phyloP scores from a whole-genome alignment of 2,113 vertebrate genomes.

The Epinephelus lanceolatus region DNA sequence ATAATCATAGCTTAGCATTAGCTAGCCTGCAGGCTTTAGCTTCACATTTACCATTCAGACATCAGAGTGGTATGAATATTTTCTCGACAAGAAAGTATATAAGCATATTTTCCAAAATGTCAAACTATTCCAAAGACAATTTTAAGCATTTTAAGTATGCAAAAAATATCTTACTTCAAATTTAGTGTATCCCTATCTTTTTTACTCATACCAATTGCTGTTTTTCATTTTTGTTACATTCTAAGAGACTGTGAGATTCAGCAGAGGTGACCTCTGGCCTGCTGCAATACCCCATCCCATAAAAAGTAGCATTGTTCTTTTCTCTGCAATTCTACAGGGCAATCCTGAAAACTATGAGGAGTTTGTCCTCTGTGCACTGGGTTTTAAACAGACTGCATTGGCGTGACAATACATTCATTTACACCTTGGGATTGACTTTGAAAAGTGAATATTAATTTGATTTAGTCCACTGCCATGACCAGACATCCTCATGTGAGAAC shows the following conservation, averaged over 20 bases:
- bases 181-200: not conserved
- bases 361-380: constrained; percentile 36
- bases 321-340: constrained; percentile 24
- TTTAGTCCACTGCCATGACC: constrained; percentile 63
- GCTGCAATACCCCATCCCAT: constrained; percentile 21
- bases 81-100: not conserved
- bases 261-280: constrained; percentile 46
- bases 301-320: constrained; percentile 29
- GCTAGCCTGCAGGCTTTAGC: not conserved
- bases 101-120: not conserved
- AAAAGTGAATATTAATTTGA: constrained; percentile 64
- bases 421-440: constrained; percentile 63
- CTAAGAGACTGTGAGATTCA: constrained; percentile 1
- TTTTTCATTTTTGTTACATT: constrained; percentile 9
- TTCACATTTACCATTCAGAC: constrained; percentile 4
- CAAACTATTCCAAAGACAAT: too few relatives aligned
- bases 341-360: constrained; percentile 31
- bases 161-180: too few relatives aligned
- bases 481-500: constrained; percentile 31
- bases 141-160: too few relatives aligned
- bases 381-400: constrained; percentile 52
- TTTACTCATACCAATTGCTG: not conserved
- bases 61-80: not conserved
- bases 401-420: constrained; percentile 49
- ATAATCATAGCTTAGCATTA: not conserved